phyloP scores from a whole-genome alignment of 2,797 vertebrate species.

The Lates japonicus region DNA sequence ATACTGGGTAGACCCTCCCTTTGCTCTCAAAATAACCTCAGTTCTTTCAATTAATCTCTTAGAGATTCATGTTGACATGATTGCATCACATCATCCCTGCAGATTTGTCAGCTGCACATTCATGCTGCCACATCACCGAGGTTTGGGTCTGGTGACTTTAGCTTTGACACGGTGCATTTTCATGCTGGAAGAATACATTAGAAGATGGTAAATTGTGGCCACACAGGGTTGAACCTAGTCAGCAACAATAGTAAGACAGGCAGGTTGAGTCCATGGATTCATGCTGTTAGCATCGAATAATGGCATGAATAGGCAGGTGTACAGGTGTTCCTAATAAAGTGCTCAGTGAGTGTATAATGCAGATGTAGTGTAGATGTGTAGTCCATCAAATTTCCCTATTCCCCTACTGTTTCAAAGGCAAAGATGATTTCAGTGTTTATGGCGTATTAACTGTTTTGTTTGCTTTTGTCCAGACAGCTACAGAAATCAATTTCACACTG shows the following conservation, averaged over 20 bases:
- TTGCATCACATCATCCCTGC: background rate
- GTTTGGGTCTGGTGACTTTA: background rate
- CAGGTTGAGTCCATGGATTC: no score
- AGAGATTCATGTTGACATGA: background rate
- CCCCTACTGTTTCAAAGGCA: background rate
- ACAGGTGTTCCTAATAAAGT: background rate
- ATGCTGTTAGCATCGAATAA: no score
- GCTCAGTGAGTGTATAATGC: background rate
- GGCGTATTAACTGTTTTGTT: constrained; percentile 27
- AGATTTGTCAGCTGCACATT: no score
- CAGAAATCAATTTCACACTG: constrained; percentile 62
- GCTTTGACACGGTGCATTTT: no score
- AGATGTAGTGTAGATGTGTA: background rate
- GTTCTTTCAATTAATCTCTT: no score
- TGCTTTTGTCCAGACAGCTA: constrained; percentile 27
- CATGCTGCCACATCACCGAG: no score
- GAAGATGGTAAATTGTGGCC: no score
- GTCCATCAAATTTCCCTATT: constrained; percentile 4
- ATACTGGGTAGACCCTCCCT: background rate
- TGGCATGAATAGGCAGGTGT: background rate
- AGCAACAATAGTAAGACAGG: no score
- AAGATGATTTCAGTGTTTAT: background rate
- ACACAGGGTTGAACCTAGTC: no score
- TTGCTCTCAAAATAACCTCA: background rate
- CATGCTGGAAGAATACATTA: no score